phyloP scores from a whole-genome alignment of 2,797 vertebrate genomes.

The Ctenosaura bakeri region DNA sequence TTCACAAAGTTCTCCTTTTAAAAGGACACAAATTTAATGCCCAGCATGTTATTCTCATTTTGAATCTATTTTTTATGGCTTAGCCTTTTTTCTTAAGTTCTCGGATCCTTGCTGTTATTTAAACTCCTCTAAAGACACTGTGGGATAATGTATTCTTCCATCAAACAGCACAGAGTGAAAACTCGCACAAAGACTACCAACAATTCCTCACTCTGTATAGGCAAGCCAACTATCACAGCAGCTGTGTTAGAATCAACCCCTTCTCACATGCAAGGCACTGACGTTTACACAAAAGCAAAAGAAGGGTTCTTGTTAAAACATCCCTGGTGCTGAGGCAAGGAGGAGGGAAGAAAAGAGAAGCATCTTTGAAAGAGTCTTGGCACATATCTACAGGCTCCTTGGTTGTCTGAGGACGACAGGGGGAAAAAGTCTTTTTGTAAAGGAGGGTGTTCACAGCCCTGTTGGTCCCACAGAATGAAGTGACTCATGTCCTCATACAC shows the following conservation, averaged over 20 bases:
- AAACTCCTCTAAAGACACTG: conserved; percentile 1
- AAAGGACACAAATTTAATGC: neutral
- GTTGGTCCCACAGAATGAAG: conserved; percentile 12
- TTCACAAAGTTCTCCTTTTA: conserved; percentile 28
- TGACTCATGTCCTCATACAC: conserved; percentile 1
- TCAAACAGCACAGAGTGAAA: neutral
- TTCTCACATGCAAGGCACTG: neutral
- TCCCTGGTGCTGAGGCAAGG: neutral
- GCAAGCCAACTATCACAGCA: conserved; percentile 31
- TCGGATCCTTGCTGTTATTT: neutral
- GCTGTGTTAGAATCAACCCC: conserved; percentile 3
- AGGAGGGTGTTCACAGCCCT: neutral
- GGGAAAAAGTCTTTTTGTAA: neutral
- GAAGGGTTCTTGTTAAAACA: conserved; percentile 30
- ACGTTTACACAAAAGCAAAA: conserved; percentile 20
- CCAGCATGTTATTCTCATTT: neutral
- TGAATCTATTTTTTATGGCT: conserved; percentile 4
- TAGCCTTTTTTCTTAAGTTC: neutral
- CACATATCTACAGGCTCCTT: neutral
- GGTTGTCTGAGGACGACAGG: conserved; percentile 9
- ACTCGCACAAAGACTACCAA: neutral
- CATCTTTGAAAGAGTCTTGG: neutral
- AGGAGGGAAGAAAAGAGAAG: neutral
- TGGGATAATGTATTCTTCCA: neutral
- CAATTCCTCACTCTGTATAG: conserved; percentile 17